These are phyloP conservation scores for Oscheius sp. DNA, from an alignment of 1,140 invertebrate genomes.

Conservation along the genomic window DNA sequence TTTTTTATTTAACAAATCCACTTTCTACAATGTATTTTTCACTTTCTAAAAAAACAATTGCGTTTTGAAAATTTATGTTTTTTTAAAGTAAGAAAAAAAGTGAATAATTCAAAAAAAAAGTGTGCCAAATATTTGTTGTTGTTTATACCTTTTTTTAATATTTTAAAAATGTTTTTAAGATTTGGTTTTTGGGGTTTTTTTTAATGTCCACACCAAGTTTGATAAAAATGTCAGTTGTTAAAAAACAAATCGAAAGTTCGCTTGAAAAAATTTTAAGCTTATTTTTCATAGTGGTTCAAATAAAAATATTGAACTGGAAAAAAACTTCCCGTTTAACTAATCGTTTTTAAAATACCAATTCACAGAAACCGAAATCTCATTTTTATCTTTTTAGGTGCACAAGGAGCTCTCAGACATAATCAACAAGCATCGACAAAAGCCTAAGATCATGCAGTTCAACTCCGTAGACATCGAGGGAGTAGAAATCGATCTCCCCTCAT, in stretches of 20 bases:
- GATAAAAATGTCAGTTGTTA: no score
- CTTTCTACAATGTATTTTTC: neutral
- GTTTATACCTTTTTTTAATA: neutral
- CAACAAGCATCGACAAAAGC: slow-evolving; percentile 33
- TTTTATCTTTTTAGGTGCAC: slow-evolving; percentile 27
- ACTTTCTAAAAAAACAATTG: neutral
- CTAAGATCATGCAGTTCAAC: slow-evolving; percentile 37
- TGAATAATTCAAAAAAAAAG: neutral
- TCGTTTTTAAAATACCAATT: no score
- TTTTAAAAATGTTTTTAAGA: no score
- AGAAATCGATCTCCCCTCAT: slow-evolving; percentile 25
- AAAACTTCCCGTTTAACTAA: no score
- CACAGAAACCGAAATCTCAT: no score
- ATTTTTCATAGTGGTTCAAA: no score
- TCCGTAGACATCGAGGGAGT: slow-evolving; percentile 36
- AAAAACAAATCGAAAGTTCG: no score
- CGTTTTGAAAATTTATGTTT: neutral
- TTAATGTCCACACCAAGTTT: no score
- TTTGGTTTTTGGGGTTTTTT: no score
- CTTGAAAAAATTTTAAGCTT: no score
- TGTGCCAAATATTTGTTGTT: neutral
- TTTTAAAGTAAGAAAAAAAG: neutral
- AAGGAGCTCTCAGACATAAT: slow-evolving; percentile 31
- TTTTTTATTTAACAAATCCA: neutral
- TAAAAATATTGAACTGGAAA: no score